Evolutionary conservation across 2,888 invertebrate genomes (phyloP).

Genomic region (Amiota minor): DNA sequence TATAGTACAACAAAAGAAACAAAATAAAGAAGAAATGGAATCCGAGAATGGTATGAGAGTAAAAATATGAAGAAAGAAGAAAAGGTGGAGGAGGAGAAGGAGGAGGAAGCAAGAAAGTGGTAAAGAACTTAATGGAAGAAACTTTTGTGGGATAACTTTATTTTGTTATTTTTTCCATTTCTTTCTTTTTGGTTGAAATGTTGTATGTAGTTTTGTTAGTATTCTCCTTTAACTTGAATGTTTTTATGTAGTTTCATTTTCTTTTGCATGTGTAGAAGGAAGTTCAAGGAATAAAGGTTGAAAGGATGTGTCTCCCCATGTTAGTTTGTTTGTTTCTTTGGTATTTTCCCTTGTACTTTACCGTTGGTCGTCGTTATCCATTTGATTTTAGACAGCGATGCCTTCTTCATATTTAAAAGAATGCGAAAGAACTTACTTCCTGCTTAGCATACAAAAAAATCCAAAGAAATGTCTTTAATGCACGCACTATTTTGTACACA

Average conservation of each 20-base stretch:
- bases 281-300: background rate
- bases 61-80: background rate
- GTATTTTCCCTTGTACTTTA: background rate
- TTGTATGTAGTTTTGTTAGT: background rate
- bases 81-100: background rate
- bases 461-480: conserved; percentile 41
- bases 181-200: background rate
- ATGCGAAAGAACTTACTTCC: conserved; percentile 45
- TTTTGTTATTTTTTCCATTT: no score
- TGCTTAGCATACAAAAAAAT: conserved; percentile 43
- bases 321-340: background rate
- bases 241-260: no score
- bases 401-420: no score
- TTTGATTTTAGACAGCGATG: no score
- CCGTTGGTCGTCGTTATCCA: no score
- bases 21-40: conserved; percentile 5
- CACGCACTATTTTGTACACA: conserved; percentile 43
- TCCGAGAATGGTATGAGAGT: no score
- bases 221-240: no score
- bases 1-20: conserved; percentile 7
- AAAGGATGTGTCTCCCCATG: background rate
- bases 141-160: conserved; percentile 15
- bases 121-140: conserved; percentile 15
- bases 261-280: no score
- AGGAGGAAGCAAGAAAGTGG: background rate